Base-by-base conservation (phyloP, 2,113 vertebrate species). In the Microtus montanus region DNA sequence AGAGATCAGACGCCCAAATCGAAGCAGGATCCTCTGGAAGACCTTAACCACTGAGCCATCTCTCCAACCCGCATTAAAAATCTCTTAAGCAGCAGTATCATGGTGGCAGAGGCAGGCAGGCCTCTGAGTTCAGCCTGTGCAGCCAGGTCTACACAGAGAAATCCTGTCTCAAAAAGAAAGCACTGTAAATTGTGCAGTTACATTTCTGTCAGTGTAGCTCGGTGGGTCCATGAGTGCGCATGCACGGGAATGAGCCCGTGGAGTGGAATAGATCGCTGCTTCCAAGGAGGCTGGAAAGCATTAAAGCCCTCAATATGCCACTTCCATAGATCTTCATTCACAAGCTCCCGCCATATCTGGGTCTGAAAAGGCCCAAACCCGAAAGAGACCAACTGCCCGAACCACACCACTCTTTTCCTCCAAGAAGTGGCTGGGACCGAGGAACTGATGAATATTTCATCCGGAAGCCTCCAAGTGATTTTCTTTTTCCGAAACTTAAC, bases 381-480 rank as follows among this genome's bases (percentile, higher is more conserved):
- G 99, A 99, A 92, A 97, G 98, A 10, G 97, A 98, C 0, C 93
- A 98, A 14, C 98, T 97, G 54, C 97, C 98, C 0, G 97, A 98
- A 49, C 95, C 80, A 14, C 86, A 77, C 58, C 44, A 77, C 61
- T 41, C 91, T 79, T 44, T 77, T 66, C n/a, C 93, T 79, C 92
- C 98, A 96, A 97, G 93, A 98, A 80, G 97, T 96, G 89, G 90
- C 87, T 2, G 82, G 98, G 26, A 47, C 93, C 98, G 98, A 82
- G 98, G 97, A 1, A 98, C 98, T 0, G 99, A 99, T 28, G 99
- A 99, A 92, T 99, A 99, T 98, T 99, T 99, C 97, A 99, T 99
- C 90, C 98, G 99, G 87, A 99, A 99, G 93, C 99, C 99, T 0
- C 98, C 98, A 90, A 98, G 86, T 44, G 98, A 98, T 92, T 97